Percentiles rank a stretch among this genome's conserved stretches.
These are phyloP conservation scores for Paracyclopina nana DNA, from an alignment of 1,140 invertebrate species.

Conservation along the genomic window DNA sequence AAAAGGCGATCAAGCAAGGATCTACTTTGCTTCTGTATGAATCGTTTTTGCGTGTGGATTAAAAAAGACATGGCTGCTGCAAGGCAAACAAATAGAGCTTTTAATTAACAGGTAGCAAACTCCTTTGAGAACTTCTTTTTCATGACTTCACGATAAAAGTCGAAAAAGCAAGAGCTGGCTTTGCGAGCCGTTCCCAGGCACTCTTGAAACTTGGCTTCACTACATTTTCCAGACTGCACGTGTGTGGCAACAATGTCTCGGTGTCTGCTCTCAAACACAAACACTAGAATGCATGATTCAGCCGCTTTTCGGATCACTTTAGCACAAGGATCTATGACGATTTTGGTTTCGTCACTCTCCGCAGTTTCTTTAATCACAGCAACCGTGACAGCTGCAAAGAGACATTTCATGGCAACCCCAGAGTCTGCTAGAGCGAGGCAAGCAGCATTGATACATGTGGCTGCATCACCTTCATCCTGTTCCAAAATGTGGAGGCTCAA, in stretches of 20 bases:
- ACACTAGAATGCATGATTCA: neutral
- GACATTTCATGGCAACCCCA: neutral
- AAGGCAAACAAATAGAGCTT: neutral
- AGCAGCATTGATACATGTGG: too few species aligned
- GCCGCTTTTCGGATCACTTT: neutral
- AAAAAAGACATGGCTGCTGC: neutral
- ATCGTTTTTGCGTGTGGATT: neutral
- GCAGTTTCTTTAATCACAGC: neutral
- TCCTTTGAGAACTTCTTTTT: slow-evolving; percentile 5
- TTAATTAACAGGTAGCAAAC: neutral
- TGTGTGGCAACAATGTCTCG: neutral
- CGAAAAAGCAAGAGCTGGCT: neutral
- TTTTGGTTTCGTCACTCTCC: too few species aligned
- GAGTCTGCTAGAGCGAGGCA: too few species aligned
- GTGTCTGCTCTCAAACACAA: slow-evolving; percentile 2
- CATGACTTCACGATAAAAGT: neutral
- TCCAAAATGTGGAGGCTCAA: too few species aligned
- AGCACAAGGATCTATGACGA: neutral
- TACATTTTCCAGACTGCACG: neutral
- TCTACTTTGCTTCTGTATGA: neutral
- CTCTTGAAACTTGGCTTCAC: neutral
- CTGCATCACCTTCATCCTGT: too few species aligned
- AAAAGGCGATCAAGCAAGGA: neutral
- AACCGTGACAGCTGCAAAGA: neutral
- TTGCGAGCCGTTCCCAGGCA: neutral